Evolutionary conservation across 2,888 invertebrate species (phyloP), one percentile per base, ranked within the genome.

Genomic region (Aphidius colemani): DNA sequence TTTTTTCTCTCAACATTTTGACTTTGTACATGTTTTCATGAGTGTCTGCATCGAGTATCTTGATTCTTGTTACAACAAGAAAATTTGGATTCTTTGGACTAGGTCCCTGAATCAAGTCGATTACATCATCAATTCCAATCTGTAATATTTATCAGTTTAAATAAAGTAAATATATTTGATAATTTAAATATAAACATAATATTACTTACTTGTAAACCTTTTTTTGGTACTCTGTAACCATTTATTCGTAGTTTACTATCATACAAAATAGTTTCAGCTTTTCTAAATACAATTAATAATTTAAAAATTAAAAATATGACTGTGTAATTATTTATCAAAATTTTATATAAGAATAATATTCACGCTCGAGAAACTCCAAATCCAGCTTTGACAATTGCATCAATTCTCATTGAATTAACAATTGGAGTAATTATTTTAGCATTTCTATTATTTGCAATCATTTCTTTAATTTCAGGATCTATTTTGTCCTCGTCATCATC

Each of bases 211-310:
- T 85, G 81, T 11, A 81, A 78, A 81, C 92, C 91, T 82, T 95
- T 95, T 80, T 95, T 95, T 46, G 84, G 67, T 1, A 92, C 82
- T 78, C 91, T 92, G 69, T 87, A 85, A 7, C 93, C 94, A 84
- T 95, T 95, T 0, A 93, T 79, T 74, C 92, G 86, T 67, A 95
- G 87, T 84, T 88, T 91, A 75, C 90, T 92, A 70, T 91, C 90
- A 83, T 93, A 94, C 79, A 95, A 93, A 57, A 89, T 82, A 59
- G 87, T 85, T 77, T 94, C 94, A 50, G 93, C 85, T 88, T 93
- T 94, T 78, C 92, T 92, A 80, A 71, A 86, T 84, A 53, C 44
- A 45, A 53, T 53, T 46, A 30, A 53, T 45, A 67, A 64, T 56
- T 59, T 64, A 62, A 61, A 40, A 58, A 58, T 56, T 7, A 30